Percentiles rank a stretch among this genome's conserved stretches.
Evolutionary conservation across 2,888 invertebrate species (phyloP).

Genomic region (Phrixothrix hirtus): DNA sequence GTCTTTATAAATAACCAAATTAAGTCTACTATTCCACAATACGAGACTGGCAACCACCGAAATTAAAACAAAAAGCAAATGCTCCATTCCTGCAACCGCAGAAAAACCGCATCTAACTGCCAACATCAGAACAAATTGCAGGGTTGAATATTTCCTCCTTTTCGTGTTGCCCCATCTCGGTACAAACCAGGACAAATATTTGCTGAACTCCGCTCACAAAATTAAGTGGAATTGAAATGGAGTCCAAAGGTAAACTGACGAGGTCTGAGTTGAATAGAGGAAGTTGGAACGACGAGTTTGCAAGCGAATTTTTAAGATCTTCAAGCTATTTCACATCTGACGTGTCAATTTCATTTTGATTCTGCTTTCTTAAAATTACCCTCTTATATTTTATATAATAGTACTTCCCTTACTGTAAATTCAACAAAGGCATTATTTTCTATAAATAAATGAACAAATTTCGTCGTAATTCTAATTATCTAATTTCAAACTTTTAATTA

Average conservation of each 20-base stretch:
- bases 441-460: too few relatives aligned
- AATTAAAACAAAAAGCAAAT: slow-evolving; percentile 42
- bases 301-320: too few relatives aligned
- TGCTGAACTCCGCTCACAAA: slow-evolving; percentile 57
- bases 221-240: slow-evolving; percentile 60
- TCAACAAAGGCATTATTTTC: too few relatives aligned
- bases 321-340: too few relatives aligned
- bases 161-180: slow-evolving; percentile 41
- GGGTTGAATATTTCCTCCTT: slow-evolving; percentile 33
- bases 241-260: slow-evolving; percentile 56
- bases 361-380: too few relatives aligned
- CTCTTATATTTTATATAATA: too few relatives aligned
- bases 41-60: slow-evolving; percentile 19
- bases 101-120: slow-evolving; percentile 32
- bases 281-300: slow-evolving; percentile 31
- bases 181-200: slow-evolving; percentile 57
- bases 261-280: slow-evolving; percentile 36
- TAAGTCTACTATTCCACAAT: slow-evolving; percentile 12
- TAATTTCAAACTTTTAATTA: too few relatives aligned
- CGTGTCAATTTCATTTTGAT: too few relatives aligned
- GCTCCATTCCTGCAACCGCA: slow-evolving; percentile 31
- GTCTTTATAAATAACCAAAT: slow-evolving; percentile 13
- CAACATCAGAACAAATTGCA: slow-evolving; percentile 40
- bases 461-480: too few relatives aligned
- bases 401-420: too few relatives aligned